Evolutionary conservation across 2,888 invertebrate genomes (phyloP), one percentile per base, ranked within the genome.

Genomic region (Dynastes tityus): DNA sequence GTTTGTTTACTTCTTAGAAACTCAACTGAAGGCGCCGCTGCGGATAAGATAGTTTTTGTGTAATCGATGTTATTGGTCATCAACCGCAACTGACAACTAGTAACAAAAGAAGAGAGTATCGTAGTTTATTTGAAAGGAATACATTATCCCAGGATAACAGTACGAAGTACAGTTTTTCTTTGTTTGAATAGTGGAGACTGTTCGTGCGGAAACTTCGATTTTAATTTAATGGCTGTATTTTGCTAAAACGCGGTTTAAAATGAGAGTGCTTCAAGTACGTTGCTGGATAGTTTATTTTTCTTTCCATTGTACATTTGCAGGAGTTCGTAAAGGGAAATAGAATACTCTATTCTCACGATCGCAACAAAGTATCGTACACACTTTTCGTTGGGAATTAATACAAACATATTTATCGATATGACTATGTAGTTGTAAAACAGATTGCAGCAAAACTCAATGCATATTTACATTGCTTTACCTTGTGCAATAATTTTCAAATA

Each of bases 61-160:
- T 64, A 77, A 77, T 77, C 77, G 68, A 61, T 68, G 68, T 77
- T 77, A 77, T 77, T 77, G 77, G 77, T 77, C 77, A 77, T 77
- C 77, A 77, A 58, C 77, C 77, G 53, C 71, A 77, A 77, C 71
- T 77, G 37, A 49, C 32, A 63, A 29, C 49, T 63, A 13, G 49
- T 13, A 61, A 77, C 77, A 77, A 77, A 61, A 58, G 73, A 22
- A 73, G n/a, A 22, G 58, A 22, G 29, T 58, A 68, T 32, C 29
- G 61, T 63, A 61, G 51, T 53, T 77, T 70, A 61, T 55, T 70
- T 61, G 37, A 77, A 77, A 77, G 32, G 77, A 77, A 68, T 77
- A 77, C 22, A 70, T 77, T 45, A 45, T 45, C 8, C 9, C 45
- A 6, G 45, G 45, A 45, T 45, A 45, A 45, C 45, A 1, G 45